Base-by-base conservation (phyloP, 2,797 vertebrate genomes). In the Myotis findleyi region DNA sequence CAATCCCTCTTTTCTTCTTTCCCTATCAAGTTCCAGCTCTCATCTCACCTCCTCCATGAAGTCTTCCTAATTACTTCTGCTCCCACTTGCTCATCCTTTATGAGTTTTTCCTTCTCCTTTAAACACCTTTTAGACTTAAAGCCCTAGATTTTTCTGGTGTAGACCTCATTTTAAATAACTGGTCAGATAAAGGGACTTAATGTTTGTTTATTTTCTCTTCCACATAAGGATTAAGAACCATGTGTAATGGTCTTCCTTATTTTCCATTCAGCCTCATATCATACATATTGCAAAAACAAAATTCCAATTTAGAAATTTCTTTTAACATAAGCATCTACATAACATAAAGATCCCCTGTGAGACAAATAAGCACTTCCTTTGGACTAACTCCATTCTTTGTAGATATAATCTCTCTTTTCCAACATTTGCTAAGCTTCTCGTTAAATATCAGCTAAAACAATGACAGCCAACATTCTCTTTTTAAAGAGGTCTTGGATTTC, bases 391-490 rank as follows among this genome's bases (percentile, higher is more conserved):
- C 33, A 84, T 85, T 87, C 44, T 89, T 66, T 66, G 21, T 62
- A 95, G 53, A 73, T 87, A 20, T 27, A 55, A 71, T 92, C 23
- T 90, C 51, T 71, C 13, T 77, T 77, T 47, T 62, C 6, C 7
- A 55, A 36, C 9, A 47, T 80, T 90, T 75, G 23, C 47, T 90
- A 80, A 88, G 44, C 18, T 94, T 68, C n/a, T 33, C 10, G 21
- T 89, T 81, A 95, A 94, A 85, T 92, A 68, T 72, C 55, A 57
- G 16, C 83, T 80, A 57, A 91, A 91, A 71, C 41, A 93, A 73
- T 84, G 73, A 49, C 13, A 71, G 14, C 59, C 41, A 62, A 71
- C 12, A 41, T 68, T 87, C 44, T 80, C 75, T 87, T 89, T 49
- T 59, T 47, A 2, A 30, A 62, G 16, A 77, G 14, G 23, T 38